Evolutionary conservation across 2,113 vertebrate species (phyloP).

Genomic region (Nycticorax nycticorax): DNA sequence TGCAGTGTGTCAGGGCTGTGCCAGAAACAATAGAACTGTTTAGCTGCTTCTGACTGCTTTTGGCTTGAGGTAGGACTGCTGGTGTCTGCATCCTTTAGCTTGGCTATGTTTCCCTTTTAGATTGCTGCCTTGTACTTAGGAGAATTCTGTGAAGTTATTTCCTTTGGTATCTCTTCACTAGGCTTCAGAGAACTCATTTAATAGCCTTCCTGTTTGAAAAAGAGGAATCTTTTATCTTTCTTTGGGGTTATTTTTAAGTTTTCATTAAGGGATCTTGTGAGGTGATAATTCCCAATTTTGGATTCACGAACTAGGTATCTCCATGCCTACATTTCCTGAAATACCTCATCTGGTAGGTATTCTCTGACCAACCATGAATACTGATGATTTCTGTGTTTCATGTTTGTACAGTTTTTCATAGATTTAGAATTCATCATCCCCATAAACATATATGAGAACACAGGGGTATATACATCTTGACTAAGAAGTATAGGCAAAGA

Average conservation of each 20-base stretch:
- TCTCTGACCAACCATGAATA: accelerated
- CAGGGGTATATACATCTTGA: neutral
- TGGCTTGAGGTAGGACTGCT: neutral
- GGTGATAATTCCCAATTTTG: neutral
- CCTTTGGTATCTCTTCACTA: neutral
- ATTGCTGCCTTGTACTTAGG: neutral
- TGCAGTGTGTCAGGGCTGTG: neutral
- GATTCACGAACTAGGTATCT: neutral
- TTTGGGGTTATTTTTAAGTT: neutral
- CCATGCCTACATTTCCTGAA: neutral
- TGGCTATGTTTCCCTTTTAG: neutral
- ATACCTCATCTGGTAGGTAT: neutral
- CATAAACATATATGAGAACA: neutral
- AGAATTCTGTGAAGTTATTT: neutral
- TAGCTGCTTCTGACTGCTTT: neutral
- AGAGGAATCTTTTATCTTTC: neutral
- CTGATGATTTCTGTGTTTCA: neutral
- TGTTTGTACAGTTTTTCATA: neutral
- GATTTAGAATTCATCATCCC: neutral
- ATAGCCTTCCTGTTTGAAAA: neutral
- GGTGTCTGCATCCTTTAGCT: neutral
- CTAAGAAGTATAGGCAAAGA: neutral
- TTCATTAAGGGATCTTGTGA: neutral
- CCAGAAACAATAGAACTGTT: neutral
- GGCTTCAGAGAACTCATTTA: neutral